Conservation (phyloP, 2,888 invertebrate genomes). For the Ceriagrion tenellum region DNA sequence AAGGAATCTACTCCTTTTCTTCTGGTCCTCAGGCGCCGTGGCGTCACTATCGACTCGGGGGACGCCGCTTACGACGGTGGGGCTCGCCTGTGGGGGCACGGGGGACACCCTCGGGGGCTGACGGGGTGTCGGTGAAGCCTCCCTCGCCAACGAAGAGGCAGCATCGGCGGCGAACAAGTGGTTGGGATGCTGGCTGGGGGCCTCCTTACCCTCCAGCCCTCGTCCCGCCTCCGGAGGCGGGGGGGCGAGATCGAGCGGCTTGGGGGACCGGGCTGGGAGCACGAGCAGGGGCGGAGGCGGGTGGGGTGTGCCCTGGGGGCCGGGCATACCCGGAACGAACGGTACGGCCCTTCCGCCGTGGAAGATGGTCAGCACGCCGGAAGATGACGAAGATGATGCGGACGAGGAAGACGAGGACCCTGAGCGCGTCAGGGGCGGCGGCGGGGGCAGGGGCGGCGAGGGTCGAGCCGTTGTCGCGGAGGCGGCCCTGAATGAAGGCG, state of each 20-base stretch:
- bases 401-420: not conserved
- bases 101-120: conserved; percentile 64
- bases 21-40: conserved; percentile 73
- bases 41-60: conserved; percentile 71
- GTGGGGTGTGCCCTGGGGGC: conserved; percentile 83
- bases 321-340: conserved; percentile 93
- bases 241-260: conserved; percentile 71
- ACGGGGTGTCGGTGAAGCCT: conserved; percentile 58
- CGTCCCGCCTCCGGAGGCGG: conserved; percentile 73
- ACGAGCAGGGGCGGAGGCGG: conserved; percentile 71
- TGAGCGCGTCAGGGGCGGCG: conserved; percentile 68
- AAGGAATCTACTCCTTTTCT: conserved; percentile 80
- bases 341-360: conserved; percentile 89
- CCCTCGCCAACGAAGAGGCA: conserved; percentile 69
- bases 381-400: not conserved
- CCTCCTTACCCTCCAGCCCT: conserved; percentile 72
- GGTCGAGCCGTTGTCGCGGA: conserved; percentile 78
- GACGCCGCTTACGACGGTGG: conserved; percentile 69
- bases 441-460: conserved; percentile 45
- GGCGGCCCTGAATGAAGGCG: conserved; percentile 75
- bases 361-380: conserved; percentile 82
- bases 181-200: conserved; percentile 71
- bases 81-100: conserved; percentile 71
- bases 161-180: conserved; percentile 73
- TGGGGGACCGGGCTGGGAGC: conserved; percentile 68